A percentile compares a stretch with the other conserved stretches of the same genome.
These are phyloP conservation scores for Lepidocyrtoides sp. DNA, from an alignment of 2,888 invertebrate species.

Conservation along the genomic window DNA sequence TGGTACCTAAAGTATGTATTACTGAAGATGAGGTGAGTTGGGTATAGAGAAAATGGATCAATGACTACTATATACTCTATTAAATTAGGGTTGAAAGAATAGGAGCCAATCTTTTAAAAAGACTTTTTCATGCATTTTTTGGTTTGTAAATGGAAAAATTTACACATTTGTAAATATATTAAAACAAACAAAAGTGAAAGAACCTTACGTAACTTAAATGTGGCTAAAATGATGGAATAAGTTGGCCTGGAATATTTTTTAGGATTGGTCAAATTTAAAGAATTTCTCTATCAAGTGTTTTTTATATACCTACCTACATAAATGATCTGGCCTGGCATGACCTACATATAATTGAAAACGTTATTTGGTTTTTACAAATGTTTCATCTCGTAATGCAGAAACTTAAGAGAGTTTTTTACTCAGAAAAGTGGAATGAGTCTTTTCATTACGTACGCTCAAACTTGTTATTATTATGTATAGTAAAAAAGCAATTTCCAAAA, in stretches of 20 bases:
- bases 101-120: not conserved
- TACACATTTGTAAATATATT: conserved; percentile 28
- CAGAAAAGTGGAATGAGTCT: not conserved
- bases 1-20: not conserved
- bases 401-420: not conserved
- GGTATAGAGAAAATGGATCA: not conserved
- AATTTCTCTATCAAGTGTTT: not conserved
- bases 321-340: not conserved
- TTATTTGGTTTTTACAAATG: not conserved
- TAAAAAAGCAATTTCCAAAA: conserved; percentile 34
- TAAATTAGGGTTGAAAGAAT: too few species aligned
- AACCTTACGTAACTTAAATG: not conserved
- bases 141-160: not conserved
- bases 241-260: not conserved
- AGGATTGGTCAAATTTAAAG: not conserved
- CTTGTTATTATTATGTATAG: not conserved
- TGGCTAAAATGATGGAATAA: not conserved
- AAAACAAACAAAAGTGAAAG: conserved; percentile 11
- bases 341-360: conserved; percentile 19
- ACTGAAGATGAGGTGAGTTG: not conserved
- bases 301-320: not conserved
- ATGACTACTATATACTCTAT: not conserved
- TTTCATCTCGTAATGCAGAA: not conserved
- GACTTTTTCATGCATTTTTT: not conserved
- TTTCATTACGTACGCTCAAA: not conserved